phyloP scores from a whole-genome alignment of 2,888 invertebrate genomes.

The Drosophila demipolita region DNA sequence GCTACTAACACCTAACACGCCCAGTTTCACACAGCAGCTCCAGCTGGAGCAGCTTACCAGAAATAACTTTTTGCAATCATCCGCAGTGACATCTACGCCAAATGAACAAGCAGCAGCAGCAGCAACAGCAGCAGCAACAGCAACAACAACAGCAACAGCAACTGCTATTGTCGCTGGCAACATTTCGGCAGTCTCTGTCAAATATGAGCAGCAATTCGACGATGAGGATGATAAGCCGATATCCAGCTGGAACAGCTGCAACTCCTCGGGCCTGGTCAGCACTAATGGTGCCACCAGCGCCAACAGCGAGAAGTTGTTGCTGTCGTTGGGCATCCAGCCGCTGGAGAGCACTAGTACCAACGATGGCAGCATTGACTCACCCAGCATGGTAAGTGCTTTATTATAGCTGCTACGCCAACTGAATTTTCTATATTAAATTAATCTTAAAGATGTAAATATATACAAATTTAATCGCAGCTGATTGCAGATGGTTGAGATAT shows the following conservation, averaged over 20 bases:
- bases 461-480: not conserved
- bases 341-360: conserved; percentile 67
- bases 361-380: conserved; percentile 73
- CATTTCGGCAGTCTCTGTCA: conserved; percentile 59
- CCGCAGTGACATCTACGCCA: conserved; percentile 85
- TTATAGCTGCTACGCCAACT: not conserved
- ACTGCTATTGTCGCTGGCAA: conserved; percentile 7
- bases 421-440: not conserved
- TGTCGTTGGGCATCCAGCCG: conserved; percentile 72
- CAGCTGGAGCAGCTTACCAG: conserved; percentile 61
- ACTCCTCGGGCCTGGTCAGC: conserved; percentile 46
- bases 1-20: conserved; percentile 70
- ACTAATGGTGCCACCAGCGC: not conserved
- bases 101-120: conserved; percentile 66
- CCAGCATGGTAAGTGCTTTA: conserved; percentile 78
- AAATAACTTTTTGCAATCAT: conserved; percentile 84
- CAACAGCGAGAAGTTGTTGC: conserved; percentile 68
- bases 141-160: conserved; percentile 31
- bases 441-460: not conserved
- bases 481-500: not conserved
- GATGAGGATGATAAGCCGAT: conserved; percentile 75
- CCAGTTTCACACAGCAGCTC: conserved; percentile 46
- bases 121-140: conserved; percentile 36
- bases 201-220: conserved; percentile 62
- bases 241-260: conserved; percentile 71